Percentiles rank a stretch among this genome's conserved stretches.
Evolutionary conservation across 2,113 vertebrate species (phyloP).

Genomic region (Otis tarda): DNA sequence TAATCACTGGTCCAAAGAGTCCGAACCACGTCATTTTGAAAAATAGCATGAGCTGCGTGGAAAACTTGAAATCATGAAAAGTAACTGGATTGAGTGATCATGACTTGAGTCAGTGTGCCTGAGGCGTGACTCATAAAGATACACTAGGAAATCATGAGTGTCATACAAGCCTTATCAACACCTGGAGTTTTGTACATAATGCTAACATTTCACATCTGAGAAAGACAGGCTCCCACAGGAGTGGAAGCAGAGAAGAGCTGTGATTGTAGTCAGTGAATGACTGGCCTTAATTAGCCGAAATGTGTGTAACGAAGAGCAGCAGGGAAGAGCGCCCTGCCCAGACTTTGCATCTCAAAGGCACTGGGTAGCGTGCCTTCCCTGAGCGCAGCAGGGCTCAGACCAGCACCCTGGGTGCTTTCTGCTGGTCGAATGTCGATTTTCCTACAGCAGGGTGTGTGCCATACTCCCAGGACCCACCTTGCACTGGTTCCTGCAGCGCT

Average conservation of each 20-base stretch:
- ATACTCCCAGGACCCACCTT: not conserved
- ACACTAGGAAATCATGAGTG: not conserved
- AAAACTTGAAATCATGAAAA: not conserved
- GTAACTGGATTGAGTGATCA: not conserved
- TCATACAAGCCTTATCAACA: not conserved
- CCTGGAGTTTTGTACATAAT: not conserved
- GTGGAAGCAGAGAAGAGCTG: not conserved
- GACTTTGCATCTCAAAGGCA: not conserved
- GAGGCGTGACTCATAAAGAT: not conserved
- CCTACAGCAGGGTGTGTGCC: not conserved
- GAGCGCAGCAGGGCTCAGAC: not conserved
- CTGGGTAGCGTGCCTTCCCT: not conserved
- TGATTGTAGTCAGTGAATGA: not conserved
- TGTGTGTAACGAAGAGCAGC: accelerated
- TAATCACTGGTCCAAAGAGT: not conserved
- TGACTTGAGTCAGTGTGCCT: not conserved
- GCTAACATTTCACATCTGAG: not conserved
- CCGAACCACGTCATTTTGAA: not conserved
- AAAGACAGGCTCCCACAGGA: not conserved
- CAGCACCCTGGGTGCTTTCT: not conserved
- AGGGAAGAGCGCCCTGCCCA: not conserved
- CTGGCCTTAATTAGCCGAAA: not conserved
- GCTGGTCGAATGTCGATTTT: not conserved
- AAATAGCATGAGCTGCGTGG: not conserved
- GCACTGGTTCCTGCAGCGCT: not conserved